Evolutionary conservation across 2,797 vertebrate genomes (phyloP), one percentile per base, ranked within the genome.

Genomic region (Acanthis flammea): DNA sequence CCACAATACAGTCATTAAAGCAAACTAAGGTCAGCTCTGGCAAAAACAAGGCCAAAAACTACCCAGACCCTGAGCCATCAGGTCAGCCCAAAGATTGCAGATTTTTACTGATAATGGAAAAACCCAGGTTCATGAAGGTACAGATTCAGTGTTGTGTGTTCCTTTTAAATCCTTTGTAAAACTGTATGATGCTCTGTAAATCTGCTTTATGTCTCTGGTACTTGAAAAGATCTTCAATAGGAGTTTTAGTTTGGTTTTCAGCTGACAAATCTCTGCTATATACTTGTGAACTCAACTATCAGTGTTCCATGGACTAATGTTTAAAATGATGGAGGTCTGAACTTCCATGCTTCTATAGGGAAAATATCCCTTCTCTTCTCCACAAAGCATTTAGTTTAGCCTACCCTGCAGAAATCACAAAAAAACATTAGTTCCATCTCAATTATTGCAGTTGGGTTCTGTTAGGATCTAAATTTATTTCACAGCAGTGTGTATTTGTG

Each of bases 391-490:
- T 94, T 72, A 67, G 30, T 88, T 93, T 67, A 88, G 62, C 62
- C 57, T 86, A 70, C 55, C 61, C 51, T 74, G 82, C 92, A 94
- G 62, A 97, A 94, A 95, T 91, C 66, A 74, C 35, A 81, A 83
- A 75, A 75, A 66, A 47, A 35, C 60, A 45, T 90, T 96, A 83
- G 62, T 94, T 95, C 76, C 80, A 70, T 60, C 50, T 92, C 86
- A 86, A 17, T 96, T 86, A 73, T 63, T 92, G 63, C 83, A 88
- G 83, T 87, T 86, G 87, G 53, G 30, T 66, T 84, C 65, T 62
- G 25, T 77, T 79, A 87, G 50, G 50, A 67, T 89, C 68, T 80
- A 73, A 83, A 95, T 95, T 83, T 95, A 60, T 92, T 88, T 93
- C 80, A 63, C 66, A 84, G 63, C 15, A 93, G 70, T 33, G 27